These are phyloP conservation scores for silkworm (Bombyx mori) DNA, from an alignment of 1,140 invertebrate genomes.

Conservation along the genomic window ASM3026992v2 NC_085112.1:955001-955500, in stretches of 20 bases:
- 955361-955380: neutral
- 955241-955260: neutral
- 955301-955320: too few relatives aligned
- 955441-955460: too few relatives aligned
- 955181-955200: slow-evolving; percentile 41
- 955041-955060: neutral
- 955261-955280: neutral
- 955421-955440: too few relatives aligned
- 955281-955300: neutral
- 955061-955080: slow-evolving; percentile 1
- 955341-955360: neutral
- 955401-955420: neutral
- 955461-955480: too few relatives aligned
- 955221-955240: neutral
- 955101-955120: slow-evolving; percentile 58
- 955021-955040: neutral
- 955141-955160: slow-evolving; percentile 40
- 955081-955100: slow-evolving; percentile 15
- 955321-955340: neutral
- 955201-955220: slow-evolving; percentile 4
- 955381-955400: neutral
- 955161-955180: slow-evolving; percentile 47
- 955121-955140: slow-evolving; percentile 57
- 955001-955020: neutral
- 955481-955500: too few relatives aligned